Base-by-base conservation (phyloP, 2,888 invertebrate species). In the Tipula helvola region DNA sequence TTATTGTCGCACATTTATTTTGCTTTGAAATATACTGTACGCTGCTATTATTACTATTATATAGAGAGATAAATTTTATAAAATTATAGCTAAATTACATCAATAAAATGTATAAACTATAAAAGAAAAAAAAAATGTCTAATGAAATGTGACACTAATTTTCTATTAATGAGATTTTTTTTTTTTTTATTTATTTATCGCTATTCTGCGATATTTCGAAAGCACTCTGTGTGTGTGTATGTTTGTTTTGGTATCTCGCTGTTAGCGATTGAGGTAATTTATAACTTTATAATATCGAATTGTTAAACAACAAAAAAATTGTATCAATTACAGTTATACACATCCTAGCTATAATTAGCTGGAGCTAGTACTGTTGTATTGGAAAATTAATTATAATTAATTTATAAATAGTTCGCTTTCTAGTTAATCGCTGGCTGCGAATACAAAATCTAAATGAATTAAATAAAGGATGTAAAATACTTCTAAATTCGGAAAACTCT, bases 141-240 rank as follows among this genome's bases (percentile, higher is more conserved):
- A 71, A 71, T 71, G 71, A 71, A 71, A 71, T 71, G 71, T 71
- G 71, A 71, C 71, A 71, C 71, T 71, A 71, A 71, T 71, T 71
- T 71, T 71, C 71, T 28, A 71, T 28, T 71, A 71, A 71, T 71
- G 71, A 71, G 28, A 28, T 71, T 71, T 71, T 71, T 71, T 71
- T 71, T 71, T 71, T 57, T 57, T 28, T 1, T 1, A 28, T 28
- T 28, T 57, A 71, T 71, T 52, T 52, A 52, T 71, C 71, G 71
- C n/a, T 71, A 28, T 71, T 71, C 28, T 71, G 71, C 28, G 10
- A 28, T 28, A 71, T 71, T 71, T 28, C 28, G n/a, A 71, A 71
- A 52, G 39, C 5, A 39, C 5, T 39, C 12, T 47, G 47, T 47
- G 1, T 47, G n/a, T 47, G 47, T n/a, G 47, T 47, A 39, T 39